These are phyloP conservation scores for Folsomia candida DNA, from an alignment of 2,888 invertebrate genomes.

Conservation along the genomic window DNA sequence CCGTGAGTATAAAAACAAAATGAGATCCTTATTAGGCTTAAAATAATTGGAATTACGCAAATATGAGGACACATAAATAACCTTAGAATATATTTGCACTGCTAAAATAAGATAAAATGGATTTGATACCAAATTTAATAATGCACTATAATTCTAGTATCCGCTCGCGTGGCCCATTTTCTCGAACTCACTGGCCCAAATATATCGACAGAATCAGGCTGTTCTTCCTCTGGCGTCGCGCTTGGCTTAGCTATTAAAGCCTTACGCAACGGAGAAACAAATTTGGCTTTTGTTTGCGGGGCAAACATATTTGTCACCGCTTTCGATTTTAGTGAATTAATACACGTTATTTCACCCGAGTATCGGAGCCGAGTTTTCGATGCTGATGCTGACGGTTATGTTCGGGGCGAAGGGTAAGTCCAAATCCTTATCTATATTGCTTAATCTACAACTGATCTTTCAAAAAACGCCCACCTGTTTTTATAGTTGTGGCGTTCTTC, in stretches of 20 bases:
- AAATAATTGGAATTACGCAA: no score
- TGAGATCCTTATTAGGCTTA: no score
- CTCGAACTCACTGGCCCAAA: conserved; percentile 27
- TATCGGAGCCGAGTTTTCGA: conserved; percentile 27
- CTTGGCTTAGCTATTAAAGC: conserved; percentile 22
- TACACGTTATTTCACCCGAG: conserved; percentile 21
- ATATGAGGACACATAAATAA: no score
- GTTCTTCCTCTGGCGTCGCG: conserved; percentile 25
- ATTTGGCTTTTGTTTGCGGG: conserved; percentile 21
- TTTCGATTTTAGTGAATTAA: conserved; percentile 17
- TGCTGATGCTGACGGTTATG: conserved; percentile 29
- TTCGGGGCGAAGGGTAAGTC: conserved; percentile 32
- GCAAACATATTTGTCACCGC: conserved; percentile 26
- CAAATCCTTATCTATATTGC: no score
- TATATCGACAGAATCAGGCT: conserved; percentile 27
- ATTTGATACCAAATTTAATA: background rate
- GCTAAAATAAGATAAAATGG: background rate
- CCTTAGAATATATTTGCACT: background rate
- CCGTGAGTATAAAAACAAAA: no score
- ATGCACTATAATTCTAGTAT: background rate
- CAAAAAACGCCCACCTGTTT: no score
- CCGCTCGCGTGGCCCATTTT: conserved; percentile 19
- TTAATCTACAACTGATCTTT: no score
- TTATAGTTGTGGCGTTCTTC: conserved; percentile 24
- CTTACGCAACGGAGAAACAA: conserved; percentile 10